Conservation (phyloP, 1,140 invertebrate species). For the Venturia canescens region DNA sequence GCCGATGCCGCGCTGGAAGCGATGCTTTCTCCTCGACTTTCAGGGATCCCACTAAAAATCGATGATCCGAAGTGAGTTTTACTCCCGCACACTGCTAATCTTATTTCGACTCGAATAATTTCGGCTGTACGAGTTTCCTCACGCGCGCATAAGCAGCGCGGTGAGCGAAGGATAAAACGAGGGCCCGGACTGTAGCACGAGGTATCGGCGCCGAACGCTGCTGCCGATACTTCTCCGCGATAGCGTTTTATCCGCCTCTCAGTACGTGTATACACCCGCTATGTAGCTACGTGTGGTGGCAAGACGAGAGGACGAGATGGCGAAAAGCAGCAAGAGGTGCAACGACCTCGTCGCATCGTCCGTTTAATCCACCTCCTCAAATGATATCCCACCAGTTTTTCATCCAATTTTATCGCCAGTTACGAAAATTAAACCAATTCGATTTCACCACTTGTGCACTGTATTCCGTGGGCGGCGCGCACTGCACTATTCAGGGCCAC, state of each 20-base stretch:
- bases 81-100: neutral
- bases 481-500: neutral
- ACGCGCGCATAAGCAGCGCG: neutral
- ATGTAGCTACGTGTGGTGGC: conserved; percentile 18
- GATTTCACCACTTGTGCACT: neutral
- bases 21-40: neutral
- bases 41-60: neutral
- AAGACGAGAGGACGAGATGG: conserved; percentile 33
- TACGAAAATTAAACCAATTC: neutral
- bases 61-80: neutral
- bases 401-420: neutral
- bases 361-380: conserved; percentile 40
- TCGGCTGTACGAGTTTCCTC: conserved; percentile 9
- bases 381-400: neutral
- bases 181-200: conserved; percentile 27
- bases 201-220: conserved; percentile 15
- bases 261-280: neutral
- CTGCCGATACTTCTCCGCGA: conserved; percentile 35
- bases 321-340: conserved; percentile 35
- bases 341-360: conserved; percentile 47
- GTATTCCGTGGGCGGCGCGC: neutral
- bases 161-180: conserved; percentile 40
- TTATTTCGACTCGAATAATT: conserved; percentile 32
- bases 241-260: conserved; percentile 4
- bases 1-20: neutral